Conservation (phyloP, 2,888 invertebrate species). For the Drosophila seclusa region DNA sequence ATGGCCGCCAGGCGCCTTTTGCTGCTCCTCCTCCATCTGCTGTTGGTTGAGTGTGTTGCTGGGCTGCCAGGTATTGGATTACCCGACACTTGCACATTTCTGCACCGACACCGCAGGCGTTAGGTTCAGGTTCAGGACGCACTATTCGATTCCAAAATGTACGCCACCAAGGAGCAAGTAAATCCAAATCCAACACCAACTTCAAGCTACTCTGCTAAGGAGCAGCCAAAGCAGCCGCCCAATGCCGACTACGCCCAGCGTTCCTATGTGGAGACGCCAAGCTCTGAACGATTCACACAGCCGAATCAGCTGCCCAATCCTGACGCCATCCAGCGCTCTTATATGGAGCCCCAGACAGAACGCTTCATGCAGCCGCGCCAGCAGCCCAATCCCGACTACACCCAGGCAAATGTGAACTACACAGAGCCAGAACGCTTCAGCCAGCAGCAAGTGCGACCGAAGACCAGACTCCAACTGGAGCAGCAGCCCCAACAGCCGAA, state of each 20-base stretch:
- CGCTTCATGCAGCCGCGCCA: slow-evolving; percentile 26
- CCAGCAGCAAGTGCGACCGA: slow-evolving; percentile 22
- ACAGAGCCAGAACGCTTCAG: slow-evolving; percentile 1
- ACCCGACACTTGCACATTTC: slow-evolving; percentile 81
- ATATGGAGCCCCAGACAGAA: slow-evolving; percentile 27
- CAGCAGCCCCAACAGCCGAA: slow-evolving; percentile 4
- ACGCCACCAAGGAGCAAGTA: slow-evolving; percentile 28
- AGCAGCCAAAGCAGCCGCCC: slow-evolving; percentile 14
- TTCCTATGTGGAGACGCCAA: background rate
- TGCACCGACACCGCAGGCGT: slow-evolving; percentile 80
- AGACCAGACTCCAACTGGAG: slow-evolving; percentile 12
- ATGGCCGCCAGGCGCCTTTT: slow-evolving; percentile 41
- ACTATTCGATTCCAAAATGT: slow-evolving; percentile 31
- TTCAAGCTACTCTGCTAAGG: slow-evolving; percentile 5
- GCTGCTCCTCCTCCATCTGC: slow-evolving; percentile 1
- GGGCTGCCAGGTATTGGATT: slow-evolving; percentile 68
- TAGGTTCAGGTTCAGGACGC: slow-evolving; percentile 60
- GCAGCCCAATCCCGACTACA: slow-evolving; percentile 17
- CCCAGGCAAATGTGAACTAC: slow-evolving; percentile 15
- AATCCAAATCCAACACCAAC: slow-evolving; percentile 7
- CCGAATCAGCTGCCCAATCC: slow-evolving; percentile 13
- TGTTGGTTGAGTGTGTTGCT: slow-evolving; percentile 23
- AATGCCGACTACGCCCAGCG: slow-evolving; percentile 6
- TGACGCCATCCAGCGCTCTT: slow-evolving; percentile 17
- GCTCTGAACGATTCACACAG: background rate